Evolutionary conservation across 2,888 invertebrate genomes (phyloP), one percentile per base, ranked within the genome.

Genomic region (Hydrotaea diabolus): DNA sequence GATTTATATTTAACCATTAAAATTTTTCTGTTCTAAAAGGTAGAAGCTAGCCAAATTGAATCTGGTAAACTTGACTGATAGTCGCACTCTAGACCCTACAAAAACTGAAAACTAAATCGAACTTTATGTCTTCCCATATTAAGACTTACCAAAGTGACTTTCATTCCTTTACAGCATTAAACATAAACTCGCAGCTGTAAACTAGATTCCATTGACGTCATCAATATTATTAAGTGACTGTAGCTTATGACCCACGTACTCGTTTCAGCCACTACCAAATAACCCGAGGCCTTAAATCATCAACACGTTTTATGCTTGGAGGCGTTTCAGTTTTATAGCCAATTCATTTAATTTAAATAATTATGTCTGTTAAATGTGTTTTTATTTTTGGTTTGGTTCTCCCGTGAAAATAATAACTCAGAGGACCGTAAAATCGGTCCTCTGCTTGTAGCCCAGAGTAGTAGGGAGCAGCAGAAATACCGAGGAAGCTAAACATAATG

Each of bases 341-440:
- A 78, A 87, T 87, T 87, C 86, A 89, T 89, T 90, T 88, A 87
- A 90, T 88, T 89, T 89, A 87, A 90, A 90, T 90, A 90, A 89
- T 90, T 90, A 89, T 88, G 87, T 88, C 86, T 81, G 88, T 86
- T 90, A 89, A 89, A 89, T 89, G 88, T 88, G 87, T 88, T 88
- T 89, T 89, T 75, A 36, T 19, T 39, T 57, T 62, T 31, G n/a
- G n/a, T n/a, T 31, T 31, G 31, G 31, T 31, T 2, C 2, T 31
- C 31, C 7, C 31, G 2, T 31, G 31, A 7, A 7, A 7, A 31
- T 7, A 2, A 31, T 7, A 31, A 7, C 31, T 31, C 31, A 2
- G 31, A 31, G 7, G 31, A 31, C 31, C 31, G 7, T n/a, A n/a
- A n/a, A n/a, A n/a, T n/a, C n/a, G n/a, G n/a, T n/a, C n/a, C n/a